Evolutionary conservation across 1,140 invertebrate species (phyloP).

Genomic region (Drosophila orena): DNA sequence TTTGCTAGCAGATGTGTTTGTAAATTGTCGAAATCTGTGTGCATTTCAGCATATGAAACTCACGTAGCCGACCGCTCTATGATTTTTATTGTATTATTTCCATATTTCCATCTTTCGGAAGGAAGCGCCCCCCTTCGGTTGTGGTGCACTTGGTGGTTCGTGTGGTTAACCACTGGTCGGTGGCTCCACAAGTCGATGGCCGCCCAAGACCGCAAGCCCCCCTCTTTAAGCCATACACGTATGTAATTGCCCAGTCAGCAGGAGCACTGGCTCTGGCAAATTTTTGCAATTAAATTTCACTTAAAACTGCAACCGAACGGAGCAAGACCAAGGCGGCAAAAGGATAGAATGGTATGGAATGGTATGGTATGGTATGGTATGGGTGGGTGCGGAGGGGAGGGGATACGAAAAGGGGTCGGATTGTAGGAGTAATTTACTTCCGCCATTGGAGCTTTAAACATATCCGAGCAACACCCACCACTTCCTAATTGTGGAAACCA

Average conservation of each 20-base stretch:
- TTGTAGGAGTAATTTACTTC: constrained; percentile 73
- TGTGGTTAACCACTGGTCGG: constrained; percentile 19
- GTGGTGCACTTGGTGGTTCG: constrained; percentile 10
- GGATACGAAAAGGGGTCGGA: neutral
- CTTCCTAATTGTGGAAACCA: constrained; percentile 83
- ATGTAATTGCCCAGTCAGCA: constrained; percentile 10
- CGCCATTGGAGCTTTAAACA: constrained; percentile 72
- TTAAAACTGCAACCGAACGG: constrained; percentile 70
- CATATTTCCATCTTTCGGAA: neutral
- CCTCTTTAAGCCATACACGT: too few relatives aligned
- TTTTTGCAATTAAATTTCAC: constrained; percentile 81
- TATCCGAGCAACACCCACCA: constrained; percentile 80
- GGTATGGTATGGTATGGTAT: too few relatives aligned
- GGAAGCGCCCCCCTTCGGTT: neutral
- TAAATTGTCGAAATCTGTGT: constrained; percentile 82
- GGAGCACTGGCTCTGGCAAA: constrained; percentile 34
- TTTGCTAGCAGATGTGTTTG: constrained; percentile 77
- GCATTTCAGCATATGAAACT: constrained; percentile 76
- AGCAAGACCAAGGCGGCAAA: neutral
- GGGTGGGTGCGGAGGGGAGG: too few relatives aligned
- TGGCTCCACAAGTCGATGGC: neutral
- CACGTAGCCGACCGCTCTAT: constrained; percentile 48
- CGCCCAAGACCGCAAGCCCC: neutral
- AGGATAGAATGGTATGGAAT: neutral
- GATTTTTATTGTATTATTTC: constrained; percentile 34